Evolutionary conservation across 2,113 vertebrate species (phyloP).

Genomic region (Microtus pennsylvanicus): DNA sequence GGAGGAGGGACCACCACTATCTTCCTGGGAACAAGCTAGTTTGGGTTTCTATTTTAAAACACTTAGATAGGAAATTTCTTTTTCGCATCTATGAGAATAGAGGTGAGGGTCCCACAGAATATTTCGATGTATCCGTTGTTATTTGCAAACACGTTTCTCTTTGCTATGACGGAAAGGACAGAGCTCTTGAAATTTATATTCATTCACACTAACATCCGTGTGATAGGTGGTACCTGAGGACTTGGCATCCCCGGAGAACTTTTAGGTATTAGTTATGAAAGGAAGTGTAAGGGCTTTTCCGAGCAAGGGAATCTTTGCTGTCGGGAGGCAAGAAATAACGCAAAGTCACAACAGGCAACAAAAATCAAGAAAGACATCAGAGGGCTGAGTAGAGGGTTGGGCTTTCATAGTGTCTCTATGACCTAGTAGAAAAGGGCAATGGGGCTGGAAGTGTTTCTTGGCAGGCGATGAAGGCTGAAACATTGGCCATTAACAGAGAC

Average conservation of each 20-base stretch:
- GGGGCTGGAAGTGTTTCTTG: no score
- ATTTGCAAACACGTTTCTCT: background rate
- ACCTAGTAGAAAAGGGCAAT: no score
- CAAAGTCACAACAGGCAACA: background rate
- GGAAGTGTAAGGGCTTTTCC: background rate
- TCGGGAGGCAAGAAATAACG: background rate
- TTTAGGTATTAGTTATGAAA: background rate
- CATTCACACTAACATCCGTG: background rate
- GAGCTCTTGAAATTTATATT: background rate
- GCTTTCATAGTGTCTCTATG: background rate
- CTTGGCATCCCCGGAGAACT: background rate
- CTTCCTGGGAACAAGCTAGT: no score
- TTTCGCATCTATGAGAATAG: no score
- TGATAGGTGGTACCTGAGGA: background rate
- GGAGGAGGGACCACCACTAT: no score
- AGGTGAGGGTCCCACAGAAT: no score
- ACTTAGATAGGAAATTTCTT: no score
- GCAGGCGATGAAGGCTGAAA: no score
- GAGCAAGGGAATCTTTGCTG: no score
- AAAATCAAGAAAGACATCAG: background rate
- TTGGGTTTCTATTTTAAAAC: no score
- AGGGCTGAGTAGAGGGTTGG: background rate
- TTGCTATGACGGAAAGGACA: background rate
- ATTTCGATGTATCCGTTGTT: background rate
- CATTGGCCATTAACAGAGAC: no score